A percentile compares a stretch with the other conserved stretches of the same genome.
Evolutionary conservation across 2,797 vertebrate genomes (phyloP).

Genomic region (Phylloscopus collybita): DNA sequence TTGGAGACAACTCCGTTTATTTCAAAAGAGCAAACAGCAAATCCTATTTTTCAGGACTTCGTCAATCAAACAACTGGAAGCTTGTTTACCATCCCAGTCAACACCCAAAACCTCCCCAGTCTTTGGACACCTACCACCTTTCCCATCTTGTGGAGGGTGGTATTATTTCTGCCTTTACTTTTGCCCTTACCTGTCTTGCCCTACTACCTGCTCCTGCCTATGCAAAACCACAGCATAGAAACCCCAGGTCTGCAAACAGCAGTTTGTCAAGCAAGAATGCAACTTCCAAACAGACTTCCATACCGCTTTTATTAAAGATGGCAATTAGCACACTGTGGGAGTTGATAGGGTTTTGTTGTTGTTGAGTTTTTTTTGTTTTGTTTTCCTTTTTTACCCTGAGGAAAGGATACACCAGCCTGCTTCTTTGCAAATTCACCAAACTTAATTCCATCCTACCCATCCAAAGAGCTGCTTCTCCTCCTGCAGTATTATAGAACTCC

Average conservation of each 20-base stretch:
- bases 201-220: neutral
- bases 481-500: neutral
- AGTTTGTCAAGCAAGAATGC: neutral
- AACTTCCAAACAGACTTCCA: neutral
- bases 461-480: neutral
- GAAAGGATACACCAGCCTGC: neutral
- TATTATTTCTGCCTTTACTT: neutral
- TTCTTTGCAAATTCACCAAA: neutral
- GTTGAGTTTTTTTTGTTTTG: no score
- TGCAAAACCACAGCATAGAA: neutral
- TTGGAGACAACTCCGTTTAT: neutral
- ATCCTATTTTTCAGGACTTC: neutral
- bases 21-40: neutral
- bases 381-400: neutral
- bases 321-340: neutral
- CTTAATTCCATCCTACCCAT: neutral
- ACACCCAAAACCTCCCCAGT: neutral
- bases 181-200: neutral
- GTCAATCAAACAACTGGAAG: neutral
- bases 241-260: neutral
- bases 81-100: neutral
- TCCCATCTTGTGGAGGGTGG: accelerated
- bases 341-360: no score
- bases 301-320: neutral
- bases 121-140: neutral